phyloP scores from a whole-genome alignment of 2,888 invertebrate genomes.

The Cepaea hortensis region DNA sequence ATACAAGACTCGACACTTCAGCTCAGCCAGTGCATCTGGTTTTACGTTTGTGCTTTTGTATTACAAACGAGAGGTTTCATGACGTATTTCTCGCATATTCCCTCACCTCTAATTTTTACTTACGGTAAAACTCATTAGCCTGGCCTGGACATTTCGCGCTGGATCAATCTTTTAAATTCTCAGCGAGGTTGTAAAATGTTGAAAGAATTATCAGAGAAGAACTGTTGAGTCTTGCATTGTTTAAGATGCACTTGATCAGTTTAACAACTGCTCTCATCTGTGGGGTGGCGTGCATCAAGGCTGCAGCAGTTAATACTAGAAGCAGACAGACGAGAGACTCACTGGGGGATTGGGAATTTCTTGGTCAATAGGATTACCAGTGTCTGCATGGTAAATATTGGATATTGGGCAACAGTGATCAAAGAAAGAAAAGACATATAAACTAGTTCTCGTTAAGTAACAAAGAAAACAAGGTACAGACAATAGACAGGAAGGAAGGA shows the following conservation, averaged over 20 bases:
- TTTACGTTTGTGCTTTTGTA: not conserved
- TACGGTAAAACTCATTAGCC: not conserved
- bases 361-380: too few relatives aligned
- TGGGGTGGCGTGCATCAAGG: too few relatives aligned
- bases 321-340: too few relatives aligned
- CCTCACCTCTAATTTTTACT: not conserved
- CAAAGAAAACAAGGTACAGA: too few relatives aligned
- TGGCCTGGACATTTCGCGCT: not conserved
- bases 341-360: too few relatives aligned
- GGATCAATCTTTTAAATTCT: not conserved
- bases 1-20: too few relatives aligned
- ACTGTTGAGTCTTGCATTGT: not conserved
- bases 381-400: too few relatives aligned
- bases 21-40: not conserved
- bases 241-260: not conserved
- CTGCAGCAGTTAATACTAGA: too few relatives aligned
- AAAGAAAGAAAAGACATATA: too few relatives aligned
- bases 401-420: too few relatives aligned
- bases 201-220: not conserved
- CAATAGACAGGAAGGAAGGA: not conserved
- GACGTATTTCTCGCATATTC: not conserved
- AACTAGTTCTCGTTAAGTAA: too few relatives aligned
- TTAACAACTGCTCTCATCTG: not conserved
- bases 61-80: not conserved
- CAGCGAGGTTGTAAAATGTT: not conserved